Percentiles rank a stretch among this genome's conserved stretches.
Conservation (phyloP, 2,113 vertebrate species). For the Limanda limanda region DNA sequence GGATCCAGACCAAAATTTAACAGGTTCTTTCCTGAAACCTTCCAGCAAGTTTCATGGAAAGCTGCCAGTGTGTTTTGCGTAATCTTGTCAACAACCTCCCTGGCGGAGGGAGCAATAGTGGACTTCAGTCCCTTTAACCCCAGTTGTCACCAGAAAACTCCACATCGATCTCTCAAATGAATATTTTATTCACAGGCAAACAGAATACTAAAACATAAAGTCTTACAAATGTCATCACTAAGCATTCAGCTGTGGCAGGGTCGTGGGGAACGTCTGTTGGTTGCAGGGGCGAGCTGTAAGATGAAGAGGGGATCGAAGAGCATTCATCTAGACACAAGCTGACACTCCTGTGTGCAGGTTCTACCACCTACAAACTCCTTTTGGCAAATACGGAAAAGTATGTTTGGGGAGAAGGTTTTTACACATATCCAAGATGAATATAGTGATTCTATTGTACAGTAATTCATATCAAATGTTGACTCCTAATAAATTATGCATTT, state of each 20-base stretch:
- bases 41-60: no score
- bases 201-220: conserved; percentile 58
- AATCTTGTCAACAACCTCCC: no score
- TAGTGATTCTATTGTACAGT: background rate
- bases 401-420: background rate
- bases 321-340: background rate
- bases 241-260: conserved; percentile 2
- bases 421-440: no score
- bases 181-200: conserved; percentile 77
- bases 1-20: no score
- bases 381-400: conserved; percentile 4
- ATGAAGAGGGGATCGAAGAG: conserved; percentile 2
- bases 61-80: no score
- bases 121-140: no score
- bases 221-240: conserved; percentile 48
- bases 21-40: no score
- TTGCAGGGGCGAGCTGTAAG: background rate
- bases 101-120: no score
- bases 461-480: conserved; percentile 7
- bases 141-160: background rate
- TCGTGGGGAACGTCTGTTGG: background rate
- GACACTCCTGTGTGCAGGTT: background rate
- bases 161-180: conserved; percentile 29
- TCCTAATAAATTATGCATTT: conserved; percentile 53
- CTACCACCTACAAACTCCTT: background rate